phyloP scores from a whole-genome alignment of 2,113 vertebrate genomes.

The Lasiurus cinereus region DNA sequence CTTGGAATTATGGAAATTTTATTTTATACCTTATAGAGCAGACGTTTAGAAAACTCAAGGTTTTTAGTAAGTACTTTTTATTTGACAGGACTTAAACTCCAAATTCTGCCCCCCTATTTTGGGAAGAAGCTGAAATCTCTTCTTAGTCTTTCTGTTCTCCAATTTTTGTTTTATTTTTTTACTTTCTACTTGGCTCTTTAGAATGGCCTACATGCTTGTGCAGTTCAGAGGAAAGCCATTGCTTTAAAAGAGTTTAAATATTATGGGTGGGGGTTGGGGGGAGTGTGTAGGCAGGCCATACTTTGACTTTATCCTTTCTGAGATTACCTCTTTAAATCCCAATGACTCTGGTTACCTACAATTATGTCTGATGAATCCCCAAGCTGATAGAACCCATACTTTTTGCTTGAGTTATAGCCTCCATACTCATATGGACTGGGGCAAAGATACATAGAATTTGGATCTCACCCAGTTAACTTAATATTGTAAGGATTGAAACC shows the following conservation, averaged over 20 bases:
- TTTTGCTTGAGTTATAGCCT: neutral
- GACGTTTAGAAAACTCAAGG: neutral
- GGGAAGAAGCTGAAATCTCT: neutral
- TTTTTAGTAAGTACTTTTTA: neutral
- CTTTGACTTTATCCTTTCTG: neutral
- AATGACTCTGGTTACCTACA: neutral
- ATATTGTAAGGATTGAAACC: neutral
- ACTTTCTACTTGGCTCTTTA: neutral
- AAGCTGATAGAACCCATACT: neutral
- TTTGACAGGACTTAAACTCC: neutral
- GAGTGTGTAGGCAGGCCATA: neutral
- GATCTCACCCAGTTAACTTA: neutral
- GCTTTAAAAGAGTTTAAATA: neutral
- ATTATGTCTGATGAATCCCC: neutral
- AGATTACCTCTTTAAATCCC: neutral
- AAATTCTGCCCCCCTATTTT: neutral
- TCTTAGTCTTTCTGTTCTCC: neutral
- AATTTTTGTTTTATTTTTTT: neutral
- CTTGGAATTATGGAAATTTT: neutral
- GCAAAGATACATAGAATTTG: neutral
- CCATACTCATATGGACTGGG: rapidly evolving
- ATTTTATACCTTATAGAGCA: neutral
- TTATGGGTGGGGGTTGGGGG: neutral
- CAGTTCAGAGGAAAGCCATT: neutral
- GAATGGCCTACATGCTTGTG: neutral